Base-by-base conservation (phyloP, 2,888 invertebrate genomes). In the Synergus laeviventris region DNA sequence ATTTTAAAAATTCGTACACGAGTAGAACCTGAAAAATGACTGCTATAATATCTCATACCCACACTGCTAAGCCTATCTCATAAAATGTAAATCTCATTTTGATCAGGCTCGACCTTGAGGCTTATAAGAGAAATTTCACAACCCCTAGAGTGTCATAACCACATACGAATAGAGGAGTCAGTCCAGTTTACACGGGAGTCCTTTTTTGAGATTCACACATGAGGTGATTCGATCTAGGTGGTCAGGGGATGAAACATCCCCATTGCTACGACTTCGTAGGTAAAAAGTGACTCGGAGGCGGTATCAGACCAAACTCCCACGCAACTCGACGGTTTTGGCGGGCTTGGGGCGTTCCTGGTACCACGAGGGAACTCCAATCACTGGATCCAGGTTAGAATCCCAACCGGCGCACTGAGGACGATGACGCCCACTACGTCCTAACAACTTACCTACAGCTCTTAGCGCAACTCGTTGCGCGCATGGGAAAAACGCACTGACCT, bases 401-500 rank as follows among this genome's bases (percentile, higher is more conserved):
- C 87, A 86, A 86, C 88, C 87, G 88, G 88, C 88, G 88, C 88
- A 88, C 86, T 87, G 83, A 86, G 83, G 81, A 85, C 87, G 88
- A 87, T 84, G 87, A 88, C 89, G 89, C 89, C 89, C 89, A 89
- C 89, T 86, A 83, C 82, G 80, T 82, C 78, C 83, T 80, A 81
- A 81, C 85, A 83, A 85, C 87, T 81, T 86, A 84, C 83, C 81
- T 81, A 79, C 86, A 82, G 83, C 82, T 83, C 81, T 83, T 80
- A 83, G 84, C 87, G 89, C 88, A 88, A 86, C 85, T 82, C 81
- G 76, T 82, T 74, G 81, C 86, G 89, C 89, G 89, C 89, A 90
- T 87, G 87, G 87, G 89, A 89, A 89, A 90, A 90, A 89, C 89
- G 86, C 84, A 84, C 88, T 89, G 89, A 90, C 89, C 89, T 87